Conservation (phyloP, 2,888 invertebrate species). For the Monochamus alternatus region DNA sequence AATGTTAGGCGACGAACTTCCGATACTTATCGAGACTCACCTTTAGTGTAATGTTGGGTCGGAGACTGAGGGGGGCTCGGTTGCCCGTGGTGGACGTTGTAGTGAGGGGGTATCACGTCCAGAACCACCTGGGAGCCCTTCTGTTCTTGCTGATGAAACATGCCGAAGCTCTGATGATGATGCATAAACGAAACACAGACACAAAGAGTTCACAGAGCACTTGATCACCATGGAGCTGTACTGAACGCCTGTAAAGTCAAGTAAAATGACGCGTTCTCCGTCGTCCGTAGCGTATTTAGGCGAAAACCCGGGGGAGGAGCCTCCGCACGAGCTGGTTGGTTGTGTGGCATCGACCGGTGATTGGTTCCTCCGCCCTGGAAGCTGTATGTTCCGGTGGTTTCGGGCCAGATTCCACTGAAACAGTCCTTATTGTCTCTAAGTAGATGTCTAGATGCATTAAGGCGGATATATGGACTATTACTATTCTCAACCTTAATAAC, state of each 20-base stretch:
- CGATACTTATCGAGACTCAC: slow-evolving; percentile 52
- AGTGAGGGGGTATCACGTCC: slow-evolving; percentile 76
- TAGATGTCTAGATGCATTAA: slow-evolving; percentile 69
- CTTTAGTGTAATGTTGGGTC: slow-evolving; percentile 67
- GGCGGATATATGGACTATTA: slow-evolving; percentile 64
- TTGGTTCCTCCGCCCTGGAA: slow-evolving; percentile 62
- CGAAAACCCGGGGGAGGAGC: slow-evolving; percentile 56
- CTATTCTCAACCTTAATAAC: slow-evolving; percentile 64
- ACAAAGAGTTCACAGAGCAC: slow-evolving; percentile 29
- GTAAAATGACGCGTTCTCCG: not conserved
- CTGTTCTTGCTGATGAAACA: slow-evolving; percentile 65
- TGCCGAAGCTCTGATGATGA: slow-evolving; percentile 53
- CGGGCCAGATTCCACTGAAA: slow-evolving; percentile 58
- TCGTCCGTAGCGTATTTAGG: slow-evolving; percentile 42
- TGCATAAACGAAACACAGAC: slow-evolving; percentile 30
- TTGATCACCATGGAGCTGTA: not conserved
- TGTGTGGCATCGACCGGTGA: slow-evolving; percentile 64
- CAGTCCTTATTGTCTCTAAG: slow-evolving; percentile 68
- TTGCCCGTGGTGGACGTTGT: slow-evolving; percentile 67
- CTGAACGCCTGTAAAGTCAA: not conserved
- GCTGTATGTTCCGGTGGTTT: slow-evolving; percentile 49
- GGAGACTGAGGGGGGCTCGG: slow-evolving; percentile 73
- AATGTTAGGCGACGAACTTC: slow-evolving; percentile 21
- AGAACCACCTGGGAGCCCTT: slow-evolving; percentile 73
- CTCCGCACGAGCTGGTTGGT: slow-evolving; percentile 62